Base-by-base conservation (phyloP, 2,113 vertebrate species). In the Ia io region DNA sequence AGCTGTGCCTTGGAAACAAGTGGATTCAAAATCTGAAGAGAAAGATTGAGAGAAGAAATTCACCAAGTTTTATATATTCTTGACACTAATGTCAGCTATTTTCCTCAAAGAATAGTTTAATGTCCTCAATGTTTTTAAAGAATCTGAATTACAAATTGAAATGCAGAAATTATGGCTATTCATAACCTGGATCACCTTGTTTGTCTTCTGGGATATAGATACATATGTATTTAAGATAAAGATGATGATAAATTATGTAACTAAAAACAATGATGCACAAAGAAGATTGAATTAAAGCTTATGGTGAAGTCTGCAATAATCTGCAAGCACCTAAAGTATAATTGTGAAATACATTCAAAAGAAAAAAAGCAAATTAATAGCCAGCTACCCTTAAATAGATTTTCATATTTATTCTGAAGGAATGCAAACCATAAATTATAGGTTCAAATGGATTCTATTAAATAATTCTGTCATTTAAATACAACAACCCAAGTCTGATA, bases 1-100 rank as follows among this genome's bases (percentile, higher is more conserved):
- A 99, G 98, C 78, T 99, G 99, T 93, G 99, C 98, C 98, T 99
- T 99, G 82, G 99, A 99, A 95, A 99, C 98, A 96, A 99, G 98
- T 90, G 99, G 99, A 97, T 98, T 99, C 98, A 99, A 98, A 94
- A 99, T 99, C 99, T 99, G 97, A 40, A 97, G 14, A 42, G 93
- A 93, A 96, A 96, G 79, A 93, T 79, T 84, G 18, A 85, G 61
- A 96, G 80, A 93, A 79, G 35, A 95, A 90, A 86, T 89, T 84
- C 51, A 95, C 17, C 71, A 84, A 85, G n/a, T 30, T 80, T 53
- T 51, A 70, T 35, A 56, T 35, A 80, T 80, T 69, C 63, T 42
- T 91, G 37, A 9, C 25, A 86, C 22, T 32, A 71, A 95, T 63
- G 22, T 74, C 47, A 85, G 53, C 53, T 95, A 56, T 59, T 88